A percentile compares a stretch with the other conserved stretches of the same genome.
These are phyloP conservation scores for Hermatobates lingyangjiaoensis DNA, from an alignment of 1,140 invertebrate genomes.

Conservation along the genomic window DNA sequence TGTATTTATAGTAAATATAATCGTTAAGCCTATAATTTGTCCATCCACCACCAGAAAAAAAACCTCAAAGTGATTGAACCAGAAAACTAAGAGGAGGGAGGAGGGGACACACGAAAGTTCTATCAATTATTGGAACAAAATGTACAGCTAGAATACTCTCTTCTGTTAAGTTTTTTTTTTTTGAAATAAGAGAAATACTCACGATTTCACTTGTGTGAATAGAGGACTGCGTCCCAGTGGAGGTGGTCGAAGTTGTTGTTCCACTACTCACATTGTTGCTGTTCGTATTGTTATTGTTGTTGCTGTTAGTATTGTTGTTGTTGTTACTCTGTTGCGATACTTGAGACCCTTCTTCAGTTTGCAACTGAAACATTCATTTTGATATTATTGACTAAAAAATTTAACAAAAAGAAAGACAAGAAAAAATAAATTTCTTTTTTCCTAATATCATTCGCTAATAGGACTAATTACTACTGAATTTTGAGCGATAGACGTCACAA, in stretches of 20 bases:
- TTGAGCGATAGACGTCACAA: too few species aligned
- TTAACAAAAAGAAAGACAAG: not conserved
- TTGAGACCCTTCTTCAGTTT: conserved; percentile 10
- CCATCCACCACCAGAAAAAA: too few species aligned
- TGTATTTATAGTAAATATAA: too few species aligned
- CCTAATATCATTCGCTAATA: conserved; percentile 2
- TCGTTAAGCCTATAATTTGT: too few species aligned
- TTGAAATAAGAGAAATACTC: conserved; percentile 1
- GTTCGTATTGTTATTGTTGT: conserved; percentile 13
- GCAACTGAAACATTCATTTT: conserved; percentile 9
- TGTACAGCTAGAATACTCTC: too few species aligned
- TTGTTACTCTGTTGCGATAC: conserved; percentile 11
- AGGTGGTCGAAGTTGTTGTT: conserved; percentile 2
- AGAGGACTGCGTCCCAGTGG: not conserved
- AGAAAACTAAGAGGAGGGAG: too few species aligned
- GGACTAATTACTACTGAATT: too few species aligned
- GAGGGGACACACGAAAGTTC: too few species aligned
- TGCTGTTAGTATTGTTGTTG: conserved; percentile 11
- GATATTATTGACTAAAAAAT: not conserved
- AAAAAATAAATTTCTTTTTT: not conserved
- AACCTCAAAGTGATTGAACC: too few species aligned
- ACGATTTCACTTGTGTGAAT: conserved; percentile 12
- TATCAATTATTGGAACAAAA: too few species aligned
- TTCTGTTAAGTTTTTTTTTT: too few species aligned
- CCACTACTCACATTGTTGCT: conserved; percentile 9